Evolutionary conservation across 2,888 invertebrate genomes (phyloP), one percentile per base, ranked within the genome.

Genomic region (Pandemis corylana): DNA sequence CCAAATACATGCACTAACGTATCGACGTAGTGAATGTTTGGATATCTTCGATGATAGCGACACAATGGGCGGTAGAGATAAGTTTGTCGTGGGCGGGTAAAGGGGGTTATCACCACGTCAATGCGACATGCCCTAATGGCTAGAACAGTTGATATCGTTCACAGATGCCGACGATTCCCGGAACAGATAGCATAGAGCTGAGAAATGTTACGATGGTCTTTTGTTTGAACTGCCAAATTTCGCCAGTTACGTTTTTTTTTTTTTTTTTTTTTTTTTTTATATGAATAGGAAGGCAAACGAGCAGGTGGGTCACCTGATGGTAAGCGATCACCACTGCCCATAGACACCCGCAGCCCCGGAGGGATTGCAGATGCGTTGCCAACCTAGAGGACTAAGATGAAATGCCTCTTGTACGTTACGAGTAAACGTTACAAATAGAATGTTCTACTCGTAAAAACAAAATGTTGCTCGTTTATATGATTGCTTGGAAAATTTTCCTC

Each of bases 91-190:
- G 72, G 66, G 5, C 5, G 71, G 76, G 77, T 76, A 74, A 77
- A 76, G 74, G 15, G 68, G 15, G 71, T 67, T 56, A 70, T 65
- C 42, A 51, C 53, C 20, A 7, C 66, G 70, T 75, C 74, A 75
- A 42, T n/a, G 64, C 41, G 72, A 72, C 72, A 67, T 67, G 63
- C 70, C 63, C 69, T 63, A 70, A 62, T 59, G 51, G 28, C 44
- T 72, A 36, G 28, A 44, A 51, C n/a, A 28, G 15, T 44, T 65
- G 46, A 73, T 63, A 67, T 66, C 36, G 72, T 59, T 72, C 70
- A 75, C 72, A 75, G 70, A 70, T 53, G 73, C 75, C 75, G 77
- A 44, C 62, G 70, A 53, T 70, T 70, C 70, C 63, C 42, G 51
- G 70, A 70, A 70, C 20, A 10, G 63, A 70, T 63, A 63, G 5